A percentile compares a stretch with the other conserved stretches of the same genome.
These are phyloP conservation scores for Lepetodrilus schrolli DNA, from an alignment of 2,888 invertebrate species.

Conservation along the genomic window DNA sequence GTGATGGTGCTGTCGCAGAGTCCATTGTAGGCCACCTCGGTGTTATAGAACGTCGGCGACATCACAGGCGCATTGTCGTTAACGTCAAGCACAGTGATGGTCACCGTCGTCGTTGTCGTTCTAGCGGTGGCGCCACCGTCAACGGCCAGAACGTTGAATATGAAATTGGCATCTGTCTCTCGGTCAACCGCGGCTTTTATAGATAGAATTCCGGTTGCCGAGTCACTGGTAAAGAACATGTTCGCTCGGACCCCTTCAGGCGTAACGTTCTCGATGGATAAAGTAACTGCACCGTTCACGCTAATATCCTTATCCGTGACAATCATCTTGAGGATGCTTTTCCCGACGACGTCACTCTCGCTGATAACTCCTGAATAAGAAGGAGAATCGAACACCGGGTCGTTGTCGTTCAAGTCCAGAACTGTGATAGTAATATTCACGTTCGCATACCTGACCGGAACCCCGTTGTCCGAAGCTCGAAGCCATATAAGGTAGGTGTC, in stretches of 20 bases:
- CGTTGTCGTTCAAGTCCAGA: slow-evolving; percentile 65
- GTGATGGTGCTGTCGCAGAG: slow-evolving; percentile 52
- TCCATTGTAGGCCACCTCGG: slow-evolving; percentile 60
- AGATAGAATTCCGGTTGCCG: slow-evolving; percentile 47
- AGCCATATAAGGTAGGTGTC: slow-evolving; percentile 49
- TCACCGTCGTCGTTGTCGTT: slow-evolving; percentile 85
- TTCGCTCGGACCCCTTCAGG: slow-evolving; percentile 45
- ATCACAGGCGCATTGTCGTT: slow-evolving; percentile 65
- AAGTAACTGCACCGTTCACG: slow-evolving; percentile 52
- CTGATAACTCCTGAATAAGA: slow-evolving; percentile 47
- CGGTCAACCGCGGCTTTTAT: slow-evolving; percentile 55
- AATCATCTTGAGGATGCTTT: slow-evolving; percentile 50
- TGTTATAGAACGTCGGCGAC: slow-evolving; percentile 54
- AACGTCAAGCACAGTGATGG: slow-evolving; percentile 54
- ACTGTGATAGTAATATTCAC: slow-evolving; percentile 57
- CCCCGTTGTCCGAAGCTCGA: slow-evolving; percentile 56
- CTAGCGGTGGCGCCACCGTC: slow-evolving; percentile 90
- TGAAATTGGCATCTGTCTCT: slow-evolving; percentile 50
- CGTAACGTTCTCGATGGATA: slow-evolving; percentile 52
- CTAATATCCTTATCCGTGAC: slow-evolving; percentile 58
- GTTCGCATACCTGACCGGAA: slow-evolving; percentile 47
- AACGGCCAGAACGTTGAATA: slow-evolving; percentile 83
- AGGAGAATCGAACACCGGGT: slow-evolving; percentile 51
- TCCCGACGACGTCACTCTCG: slow-evolving; percentile 54
- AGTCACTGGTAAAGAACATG: slow-evolving; percentile 44